Evolutionary conservation across 2,113 vertebrate genomes (phyloP).

Genomic region (Lepisosteus oculatus): DNA sequence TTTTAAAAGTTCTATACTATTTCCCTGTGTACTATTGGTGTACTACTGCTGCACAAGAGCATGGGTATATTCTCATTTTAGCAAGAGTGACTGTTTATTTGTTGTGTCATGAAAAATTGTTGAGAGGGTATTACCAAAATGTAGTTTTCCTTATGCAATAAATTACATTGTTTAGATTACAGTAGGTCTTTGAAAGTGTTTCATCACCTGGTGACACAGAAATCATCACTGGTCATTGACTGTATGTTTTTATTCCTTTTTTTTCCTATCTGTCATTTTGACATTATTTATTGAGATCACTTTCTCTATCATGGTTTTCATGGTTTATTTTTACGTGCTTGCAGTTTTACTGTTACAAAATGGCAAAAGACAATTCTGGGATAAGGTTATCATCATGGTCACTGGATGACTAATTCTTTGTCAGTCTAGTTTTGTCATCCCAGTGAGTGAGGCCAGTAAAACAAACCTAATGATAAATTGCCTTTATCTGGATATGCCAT

Average conservation of each 20-base stretch:
- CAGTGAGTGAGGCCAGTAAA: slow-evolving; percentile 36
- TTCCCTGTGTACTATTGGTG: too few species aligned
- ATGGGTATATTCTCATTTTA: background rate
- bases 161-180: slow-evolving; percentile 1
- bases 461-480: slow-evolving; percentile 62
- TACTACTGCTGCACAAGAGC: background rate
- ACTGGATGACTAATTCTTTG: slow-evolving; percentile 18
- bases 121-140: slow-evolving; percentile 12
- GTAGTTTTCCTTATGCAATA: background rate
- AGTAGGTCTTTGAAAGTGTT: background rate
- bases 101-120: slow-evolving; percentile 11
- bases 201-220: slow-evolving; percentile 25
- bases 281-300: slow-evolving; percentile 46
- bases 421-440: slow-evolving; percentile 6
- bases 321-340: slow-evolving; percentile 45
- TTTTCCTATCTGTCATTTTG: slow-evolving; percentile 37
- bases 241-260: slow-evolving; percentile 43
- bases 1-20: too few species aligned
- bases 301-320: slow-evolving; percentile 35
- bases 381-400: slow-evolving; percentile 17
- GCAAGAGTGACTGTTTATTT: slow-evolving; percentile 1
- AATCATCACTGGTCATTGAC: slow-evolving; percentile 5
- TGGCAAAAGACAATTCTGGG: slow-evolving; percentile 12
- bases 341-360: slow-evolving; percentile 19
- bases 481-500: slow-evolving; percentile 65